Evolutionary conservation across 92 coral and sea anemone species (phyloP), one percentile per base, ranked within the genome.

Genomic region (Zoanthus sociatus): DNA sequence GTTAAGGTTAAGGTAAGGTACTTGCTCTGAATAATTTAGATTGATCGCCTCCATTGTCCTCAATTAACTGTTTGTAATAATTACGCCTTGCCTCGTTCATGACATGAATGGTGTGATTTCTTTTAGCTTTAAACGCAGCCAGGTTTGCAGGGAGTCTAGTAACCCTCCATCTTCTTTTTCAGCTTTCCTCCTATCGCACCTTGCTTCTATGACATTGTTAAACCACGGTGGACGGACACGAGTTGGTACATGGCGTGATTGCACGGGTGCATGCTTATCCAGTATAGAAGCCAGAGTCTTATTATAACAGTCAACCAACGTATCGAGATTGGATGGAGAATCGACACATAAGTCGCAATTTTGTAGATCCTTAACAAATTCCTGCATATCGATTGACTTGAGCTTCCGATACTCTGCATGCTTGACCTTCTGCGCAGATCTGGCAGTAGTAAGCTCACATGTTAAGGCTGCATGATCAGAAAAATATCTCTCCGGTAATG

Each of bases 251-350:
- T 84, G 20, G 55, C 92, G 82, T 9, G 90, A 63, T 55, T 50
- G 84, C 12, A 89, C 86, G 1, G 92, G 94, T 31, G 92, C 92
- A 82, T 92, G 92, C 78, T 76, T 87, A 64, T 90, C 93, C 33
- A 82, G 76, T 44, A 90, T 31, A 54, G 86, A 50, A 3, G 48
- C 12, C 73, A 83, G 16, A 7, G 94, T 91, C 72, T 47, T 33
- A 60, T 89, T 91, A 44, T 91, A 91, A 30, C 87, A 88, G 16
- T 78, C 79, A 79, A 72, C 87, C 71, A 91, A 46, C 6, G 44
- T 48, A 20, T 63, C 78, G 5, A 89, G 64, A 60, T 77, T 89
- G 77, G 21, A 20, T 10, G 93, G 93, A 64, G 88, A 88, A 58
- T 64, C 13, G 7, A 11, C 33, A 55, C 73, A 88, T 32, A 91